Percentiles rank a stretch among this genome's conserved stretches.
Conservation (phyloP, 1,140 invertebrate species). For the Lysiphlebus fabarum region DNA sequence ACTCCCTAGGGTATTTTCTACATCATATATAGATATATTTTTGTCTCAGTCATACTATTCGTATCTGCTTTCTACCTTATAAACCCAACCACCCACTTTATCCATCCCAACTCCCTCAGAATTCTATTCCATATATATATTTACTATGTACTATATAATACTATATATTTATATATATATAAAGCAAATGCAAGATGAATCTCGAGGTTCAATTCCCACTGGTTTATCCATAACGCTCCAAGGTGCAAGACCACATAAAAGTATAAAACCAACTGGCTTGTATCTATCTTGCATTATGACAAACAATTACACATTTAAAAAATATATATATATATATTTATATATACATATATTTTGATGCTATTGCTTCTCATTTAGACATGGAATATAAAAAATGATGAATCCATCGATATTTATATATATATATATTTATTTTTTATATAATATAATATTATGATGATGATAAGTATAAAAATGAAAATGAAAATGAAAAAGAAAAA, state of each 20-base stretch:
- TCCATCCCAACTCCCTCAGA: conserved; percentile 1
- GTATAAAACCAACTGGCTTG: conserved; percentile 23
- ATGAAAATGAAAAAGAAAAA: too few relatives aligned
- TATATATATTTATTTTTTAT: too few relatives aligned
- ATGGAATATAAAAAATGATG: too few relatives aligned
- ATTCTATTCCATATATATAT: conserved; percentile 16
- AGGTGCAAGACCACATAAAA: conserved; percentile 35
- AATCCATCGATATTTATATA: too few relatives aligned
- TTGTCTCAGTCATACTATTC: conserved; percentile 32
- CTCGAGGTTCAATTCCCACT: conserved; percentile 48
- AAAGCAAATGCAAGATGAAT: conserved; percentile 46
- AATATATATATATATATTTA: conserved; percentile 20
- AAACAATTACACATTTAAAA: conserved; percentile 29
- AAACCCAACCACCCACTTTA: conserved; percentile 18
- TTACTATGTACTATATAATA: too few relatives aligned
- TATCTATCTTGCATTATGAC: conserved; percentile 22
- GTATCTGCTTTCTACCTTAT: conserved; percentile 24
- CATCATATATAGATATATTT: too few relatives aligned
- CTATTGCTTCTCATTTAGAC: too few relatives aligned
- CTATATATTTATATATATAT: too few relatives aligned
- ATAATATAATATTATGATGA: too few relatives aligned
- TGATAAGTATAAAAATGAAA: not conserved
- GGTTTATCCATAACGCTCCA: conserved; percentile 38
- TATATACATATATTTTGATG: not conserved
- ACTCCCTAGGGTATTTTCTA: conserved; percentile 51